Evolutionary conservation across 2,113 vertebrate genomes (phyloP).

Genomic region (Tyto alba): DNA sequence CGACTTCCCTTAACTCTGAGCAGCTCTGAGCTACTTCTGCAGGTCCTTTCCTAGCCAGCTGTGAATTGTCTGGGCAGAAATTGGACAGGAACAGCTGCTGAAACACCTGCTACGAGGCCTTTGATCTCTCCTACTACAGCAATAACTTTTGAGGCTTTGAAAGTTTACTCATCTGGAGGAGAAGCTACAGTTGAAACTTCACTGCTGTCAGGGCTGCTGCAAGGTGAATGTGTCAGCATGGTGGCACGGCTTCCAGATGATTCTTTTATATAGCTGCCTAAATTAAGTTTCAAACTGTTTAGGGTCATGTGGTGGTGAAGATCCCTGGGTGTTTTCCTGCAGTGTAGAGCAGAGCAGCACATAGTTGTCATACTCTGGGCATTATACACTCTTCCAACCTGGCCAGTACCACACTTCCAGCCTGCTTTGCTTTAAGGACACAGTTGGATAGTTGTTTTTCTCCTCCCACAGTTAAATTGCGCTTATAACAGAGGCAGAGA

Average conservation of each 20-base stretch:
- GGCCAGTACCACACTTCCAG: neutral
- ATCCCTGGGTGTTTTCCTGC: neutral
- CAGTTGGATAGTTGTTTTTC: neutral
- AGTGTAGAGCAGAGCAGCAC: neutral
- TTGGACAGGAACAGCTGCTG: conserved; percentile 1
- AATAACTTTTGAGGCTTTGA: neutral
- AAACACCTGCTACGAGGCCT: conserved; percentile 36
- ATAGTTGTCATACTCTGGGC: neutral
- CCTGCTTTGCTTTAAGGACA: neutral
- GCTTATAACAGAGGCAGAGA: neutral
- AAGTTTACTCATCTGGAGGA: neutral
- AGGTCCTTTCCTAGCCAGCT: neutral
- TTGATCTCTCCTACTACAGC: conserved; percentile 10
- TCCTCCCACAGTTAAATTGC: neutral
- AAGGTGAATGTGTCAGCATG: neutral
- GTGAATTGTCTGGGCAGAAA: neutral
- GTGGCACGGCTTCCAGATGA: neutral
- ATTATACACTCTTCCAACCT: fast-evolving
- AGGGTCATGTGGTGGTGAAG: neutral
- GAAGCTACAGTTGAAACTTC: neutral
- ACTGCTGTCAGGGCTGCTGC: neutral
- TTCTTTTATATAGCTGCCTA: neutral
- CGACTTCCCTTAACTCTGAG: neutral
- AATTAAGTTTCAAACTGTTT: neutral
- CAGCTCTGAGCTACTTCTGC: neutral